A percentile compares a stretch with the other conserved stretches of the same genome.
Conservation (phyloP, 2,888 invertebrate genomes). For the Leptodirus hochenwartii region DNA sequence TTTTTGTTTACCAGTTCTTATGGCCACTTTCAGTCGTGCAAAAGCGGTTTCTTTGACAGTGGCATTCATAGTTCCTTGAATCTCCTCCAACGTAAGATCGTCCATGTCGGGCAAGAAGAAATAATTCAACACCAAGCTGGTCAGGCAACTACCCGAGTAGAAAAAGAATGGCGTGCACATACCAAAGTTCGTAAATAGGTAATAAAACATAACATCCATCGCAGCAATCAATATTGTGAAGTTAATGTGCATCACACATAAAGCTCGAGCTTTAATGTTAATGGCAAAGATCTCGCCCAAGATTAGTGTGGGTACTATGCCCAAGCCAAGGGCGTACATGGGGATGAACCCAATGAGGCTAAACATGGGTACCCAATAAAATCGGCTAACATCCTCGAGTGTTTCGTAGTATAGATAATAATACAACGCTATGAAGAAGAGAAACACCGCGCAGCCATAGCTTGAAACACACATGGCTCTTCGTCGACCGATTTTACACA, state of each 20-base stretch:
- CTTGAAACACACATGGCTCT: conserved; percentile 15
- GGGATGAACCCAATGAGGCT: conserved; percentile 14
- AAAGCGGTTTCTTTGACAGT: too few relatives aligned
- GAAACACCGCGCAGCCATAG: conserved; percentile 13
- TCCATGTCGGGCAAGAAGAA: conserved; percentile 22
- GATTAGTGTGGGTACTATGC: conserved; percentile 14
- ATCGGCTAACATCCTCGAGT: conserved; percentile 11
- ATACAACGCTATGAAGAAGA: conserved; percentile 15
- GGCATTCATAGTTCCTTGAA: too few relatives aligned
- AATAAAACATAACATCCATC: conserved; percentile 17
- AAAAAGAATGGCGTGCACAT: conserved; percentile 18
- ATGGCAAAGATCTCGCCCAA: conserved; percentile 14
- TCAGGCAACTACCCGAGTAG: conserved; percentile 16
- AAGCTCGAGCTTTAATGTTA: conserved; percentile 16
- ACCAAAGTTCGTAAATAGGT: conserved; percentile 16
- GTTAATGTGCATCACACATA: conserved; percentile 15
- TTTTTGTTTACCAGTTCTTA: too few relatives aligned
- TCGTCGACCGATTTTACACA: conserved; percentile 17
- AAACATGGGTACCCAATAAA: conserved; percentile 14
- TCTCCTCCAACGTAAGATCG: conserved; percentile 24
- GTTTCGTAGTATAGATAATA: conserved; percentile 15
- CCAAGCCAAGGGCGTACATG: conserved; percentile 13
- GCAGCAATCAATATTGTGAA: conserved; percentile 15
- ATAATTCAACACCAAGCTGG: conserved; percentile 16
- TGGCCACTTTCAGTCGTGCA: too few relatives aligned